phyloP scores from a whole-genome alignment of 30 jellyfish, hydroid and myxozoan genomes.

The Morbakka virulenta region DNA sequence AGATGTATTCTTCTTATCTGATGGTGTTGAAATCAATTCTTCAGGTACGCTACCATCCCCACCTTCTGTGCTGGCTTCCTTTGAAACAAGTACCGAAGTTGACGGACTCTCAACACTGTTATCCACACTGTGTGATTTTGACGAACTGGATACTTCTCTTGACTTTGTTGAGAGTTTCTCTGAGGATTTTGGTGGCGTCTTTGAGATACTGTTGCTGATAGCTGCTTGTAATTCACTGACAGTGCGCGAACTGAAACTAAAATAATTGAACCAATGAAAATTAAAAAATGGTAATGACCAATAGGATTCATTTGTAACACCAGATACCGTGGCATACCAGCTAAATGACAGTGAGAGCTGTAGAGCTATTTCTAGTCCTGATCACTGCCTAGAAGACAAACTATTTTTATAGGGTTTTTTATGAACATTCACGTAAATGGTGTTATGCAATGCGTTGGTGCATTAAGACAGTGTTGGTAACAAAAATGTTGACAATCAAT shows the following conservation, averaged over 20 bases:
- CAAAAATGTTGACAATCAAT: no score
- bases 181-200: not conserved
- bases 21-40: not conserved
- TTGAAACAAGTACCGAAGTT: not conserved
- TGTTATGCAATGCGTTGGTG: no score
- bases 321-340: no score
- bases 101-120: not conserved
- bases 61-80: not conserved
- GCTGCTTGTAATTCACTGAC: not conserved
- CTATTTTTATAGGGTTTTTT: no score
- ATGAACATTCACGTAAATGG: no score
- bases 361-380: no score
- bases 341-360: no score
- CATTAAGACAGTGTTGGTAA: no score
- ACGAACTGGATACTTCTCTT: not conserved
- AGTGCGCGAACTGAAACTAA: not conserved
- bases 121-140: not conserved
- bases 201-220: not conserved
- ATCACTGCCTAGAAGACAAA: no score
- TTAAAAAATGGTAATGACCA: no score
- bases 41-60: not conserved
- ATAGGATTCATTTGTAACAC: no score
- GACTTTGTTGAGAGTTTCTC: not conserved
- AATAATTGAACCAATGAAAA: no score
- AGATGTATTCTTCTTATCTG: not conserved